Base-by-base conservation (phyloP, 2,113 vertebrate species). In the Psittacula cyanocephala region DNA sequence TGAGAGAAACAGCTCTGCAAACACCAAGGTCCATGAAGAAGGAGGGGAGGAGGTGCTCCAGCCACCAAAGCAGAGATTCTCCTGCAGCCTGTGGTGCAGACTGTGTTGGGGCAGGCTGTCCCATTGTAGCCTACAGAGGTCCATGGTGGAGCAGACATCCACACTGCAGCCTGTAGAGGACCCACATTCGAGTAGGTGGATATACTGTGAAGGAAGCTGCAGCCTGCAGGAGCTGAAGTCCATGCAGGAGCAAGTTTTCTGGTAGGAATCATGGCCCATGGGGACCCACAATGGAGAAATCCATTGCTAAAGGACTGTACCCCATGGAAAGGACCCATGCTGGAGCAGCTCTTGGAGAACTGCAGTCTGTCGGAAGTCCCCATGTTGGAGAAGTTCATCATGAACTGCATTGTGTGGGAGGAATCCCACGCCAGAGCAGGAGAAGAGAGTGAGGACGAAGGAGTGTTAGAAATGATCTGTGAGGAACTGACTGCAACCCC, bases 381-480 rank as follows among this genome's bases (percentile, higher is more conserved):
- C 41, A 35, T 6, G 3, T 6, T 59, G 47, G 17, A 77, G 33
- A 55, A 67, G 25, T 18, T 70, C 0, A 3, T 71, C 72, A 57
- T 52, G 41, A 83, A 29, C 41, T 57, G 18, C 33, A 71, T 71
- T 22, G 27, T 0, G 0, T 57, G 23, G 37, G 29, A 80, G 41
- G 41, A 53, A 47, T 7, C 8, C 25, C 27, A 25, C 5, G 5
- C 6, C 14, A 3, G 35, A 68, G 9, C 7, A 59, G 23, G 11
- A 3, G 9, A 77, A 64, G 31, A 31, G 8, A 23, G 15, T 23
- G 27, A 69, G 31, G 41, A 92, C 17, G 17, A 80, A 59, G 22
- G 17, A 79, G 24, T 0, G 1, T 46, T 55, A 88, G 53, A 55
- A 75, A 52, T 0, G 0, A 52, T 1, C 0, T 43, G 16, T 47